Evolutionary conservation across 2,888 invertebrate species (phyloP), one percentile per base, ranked within the genome.

Genomic region (Panorpa germanica): DNA sequence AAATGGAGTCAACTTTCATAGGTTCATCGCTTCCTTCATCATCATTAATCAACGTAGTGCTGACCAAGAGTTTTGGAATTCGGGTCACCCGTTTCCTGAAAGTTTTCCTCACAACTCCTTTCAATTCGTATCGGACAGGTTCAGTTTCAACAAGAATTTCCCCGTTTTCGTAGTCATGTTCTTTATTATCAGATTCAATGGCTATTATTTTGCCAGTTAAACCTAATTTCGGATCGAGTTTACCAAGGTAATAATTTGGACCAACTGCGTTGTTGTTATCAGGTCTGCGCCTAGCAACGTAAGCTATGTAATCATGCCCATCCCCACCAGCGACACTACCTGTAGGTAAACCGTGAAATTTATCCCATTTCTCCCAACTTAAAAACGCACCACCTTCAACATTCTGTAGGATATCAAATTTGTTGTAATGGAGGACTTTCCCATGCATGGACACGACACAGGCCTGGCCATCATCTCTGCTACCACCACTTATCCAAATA

Each of bases 141-240:
- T 83, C 83, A 1, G 73, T 69, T 56, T 85, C 85, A 5, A 77
- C 66, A 15, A 86, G 56, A 28, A 86, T 64, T 46, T 83, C 77
- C 0, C 82, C 82, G 27, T 63, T 65, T 34, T 63, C 64, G 43
- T 61, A 64, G 25, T 59, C 55, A 33, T 43, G 43, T 23, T 45
- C 64, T 36, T 63, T 62, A 27, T 62, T 59, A 34, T 67, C 56
- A 34, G 68, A 66, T 43, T 72, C 69, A 33, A 73, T 68, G 19
- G 75, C 68, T 38, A 65, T 60, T 38, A 80, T 65, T 41, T 67
- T 66, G 7, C 82, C 82, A n/a, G n/a, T n/a, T 29, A 76, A 57
- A 30, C 61, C 64, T 37, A 65, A 66, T 41, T 58, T 59, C 22
- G 69, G 65, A 43, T 70, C 70, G 38, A 81, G 63, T 41, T 72